Evolutionary conservation across 2,113 vertebrate species (phyloP).

Genomic region (Carassius gibelio): DNA sequence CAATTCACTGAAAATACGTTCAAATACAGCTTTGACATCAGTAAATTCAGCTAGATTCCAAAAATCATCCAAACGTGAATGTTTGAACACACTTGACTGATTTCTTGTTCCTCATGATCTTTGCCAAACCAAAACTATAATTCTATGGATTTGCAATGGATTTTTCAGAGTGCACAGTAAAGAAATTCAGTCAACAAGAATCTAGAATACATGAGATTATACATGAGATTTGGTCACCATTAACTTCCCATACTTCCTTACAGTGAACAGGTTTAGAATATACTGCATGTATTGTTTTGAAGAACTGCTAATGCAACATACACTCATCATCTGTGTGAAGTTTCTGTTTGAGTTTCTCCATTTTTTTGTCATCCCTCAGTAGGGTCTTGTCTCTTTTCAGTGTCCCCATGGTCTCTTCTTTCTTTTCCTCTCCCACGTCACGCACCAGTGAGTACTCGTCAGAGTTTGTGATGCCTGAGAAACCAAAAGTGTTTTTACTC

Average conservation of each 20-base stretch:
- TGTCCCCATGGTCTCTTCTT: conserved; percentile 91
- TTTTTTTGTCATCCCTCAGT: conserved; percentile 96
- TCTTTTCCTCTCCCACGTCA: conserved; percentile 93
- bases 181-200: not conserved
- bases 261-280: not conserved
- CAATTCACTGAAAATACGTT: conserved; percentile 85
- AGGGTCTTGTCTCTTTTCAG: conserved; percentile 94
- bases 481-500: not conserved
- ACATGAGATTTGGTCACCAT: not conserved
- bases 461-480: conserved; percentile 93
- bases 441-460: conserved; percentile 95
- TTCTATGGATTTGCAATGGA: too few species aligned
- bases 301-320: conserved; percentile 64
- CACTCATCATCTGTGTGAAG: conserved; percentile 95
- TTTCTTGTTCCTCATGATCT: not conserved
- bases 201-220: not conserved
- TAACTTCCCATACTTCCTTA: not conserved
- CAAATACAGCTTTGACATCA: not conserved
- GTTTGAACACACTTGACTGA: not conserved
- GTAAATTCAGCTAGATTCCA: not conserved
- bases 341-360: conserved; percentile 99
- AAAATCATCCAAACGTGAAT: not conserved
- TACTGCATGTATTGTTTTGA: not conserved
- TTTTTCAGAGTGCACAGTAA: too few species aligned
- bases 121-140: not conserved